Conservation (phyloP, 2,888 invertebrate species). For the Philaethria dido region DNA sequence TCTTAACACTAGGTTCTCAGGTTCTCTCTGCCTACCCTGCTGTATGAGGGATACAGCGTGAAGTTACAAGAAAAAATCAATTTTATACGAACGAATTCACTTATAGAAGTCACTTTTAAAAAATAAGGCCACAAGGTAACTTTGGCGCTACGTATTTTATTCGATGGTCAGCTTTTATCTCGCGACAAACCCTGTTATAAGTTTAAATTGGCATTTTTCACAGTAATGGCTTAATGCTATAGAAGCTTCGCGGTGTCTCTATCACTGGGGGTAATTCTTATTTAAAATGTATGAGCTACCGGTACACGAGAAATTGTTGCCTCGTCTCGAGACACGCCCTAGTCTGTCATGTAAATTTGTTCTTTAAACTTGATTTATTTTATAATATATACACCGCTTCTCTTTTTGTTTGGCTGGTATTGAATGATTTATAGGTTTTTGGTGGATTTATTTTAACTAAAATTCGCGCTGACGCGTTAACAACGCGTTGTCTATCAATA, state of each 20-base stretch:
- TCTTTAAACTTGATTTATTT: constrained; percentile 26
- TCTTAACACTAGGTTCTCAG: too few species aligned
- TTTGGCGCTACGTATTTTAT: constrained; percentile 16
- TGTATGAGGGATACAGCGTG: too few species aligned
- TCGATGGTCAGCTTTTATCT: constrained; percentile 49
- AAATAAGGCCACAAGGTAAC: neutral
- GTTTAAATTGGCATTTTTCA: constrained; percentile 83
- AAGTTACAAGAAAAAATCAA: too few species aligned
- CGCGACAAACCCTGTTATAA: constrained; percentile 82
- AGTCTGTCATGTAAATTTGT: constrained; percentile 34
- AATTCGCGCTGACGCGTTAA: too few species aligned
- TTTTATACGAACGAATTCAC: neutral
- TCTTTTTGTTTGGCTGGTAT: neutral
- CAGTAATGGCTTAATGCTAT: constrained; percentile 77
- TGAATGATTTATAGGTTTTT: neutral
- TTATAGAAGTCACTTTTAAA: constrained; percentile 4
- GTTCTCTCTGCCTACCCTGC: too few species aligned
- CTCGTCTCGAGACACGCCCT: constrained; percentile 27
- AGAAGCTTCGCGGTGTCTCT: constrained; percentile 45
- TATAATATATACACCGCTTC: constrained; percentile 2
- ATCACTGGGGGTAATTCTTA: constrained; percentile 70
- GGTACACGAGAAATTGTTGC: constrained; percentile 38
- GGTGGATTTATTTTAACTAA: too few species aligned
- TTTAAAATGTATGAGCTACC: constrained; percentile 74
- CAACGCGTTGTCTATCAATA: too few species aligned